Base-by-base conservation (phyloP, 2,113 vertebrate species). In the Sula dactylatra region DNA sequence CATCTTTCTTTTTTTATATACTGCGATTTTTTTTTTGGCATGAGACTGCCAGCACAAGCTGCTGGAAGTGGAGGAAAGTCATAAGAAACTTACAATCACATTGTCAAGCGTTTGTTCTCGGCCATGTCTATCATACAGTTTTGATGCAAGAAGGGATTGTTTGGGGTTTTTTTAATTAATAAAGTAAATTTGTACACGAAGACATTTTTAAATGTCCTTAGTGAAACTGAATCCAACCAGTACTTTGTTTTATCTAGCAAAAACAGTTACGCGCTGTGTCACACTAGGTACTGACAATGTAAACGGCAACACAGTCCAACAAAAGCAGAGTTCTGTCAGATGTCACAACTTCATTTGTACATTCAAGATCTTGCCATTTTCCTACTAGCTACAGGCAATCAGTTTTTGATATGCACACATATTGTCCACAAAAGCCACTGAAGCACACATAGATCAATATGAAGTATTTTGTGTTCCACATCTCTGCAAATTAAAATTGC, bases 351-450 rank as follows among this genome's bases (percentile, higher is more conserved):
- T 96, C 69, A 56, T 70, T 96, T 65, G 50, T 38, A 90, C 25
- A 10, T 73, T 94, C 59, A 90, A 92, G 82, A 94, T 61, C 45
- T 73, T 61, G 69, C 22, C 86, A 62, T 78, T 86, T 97, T 82
- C 86, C 62, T 88, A 88, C 18, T 85, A 91, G 73, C 62, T 94
- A 76, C 47, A 92, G 69, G 70, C 26, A 26, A 82, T 58, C 40
- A 52, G 77, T 38, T 95, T 89, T 77, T 82, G 55, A 77, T 85
- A 73, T 16, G 70, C 49, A 50, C 38, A 64, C 21, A 69, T 45
- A 73, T 14, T 58, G 47, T 34, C 89, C 92, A 92, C 92, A 96
- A 91, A 62, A 62, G 64, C 88, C 86, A 91, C 13, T 13, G 74
- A 94, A 88, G 38, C 77, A 90, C 58, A 74, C 66, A 72, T 13